Conservation (phyloP, 1,140 invertebrate genomes). For the Drosophila tsacasi region DNA sequence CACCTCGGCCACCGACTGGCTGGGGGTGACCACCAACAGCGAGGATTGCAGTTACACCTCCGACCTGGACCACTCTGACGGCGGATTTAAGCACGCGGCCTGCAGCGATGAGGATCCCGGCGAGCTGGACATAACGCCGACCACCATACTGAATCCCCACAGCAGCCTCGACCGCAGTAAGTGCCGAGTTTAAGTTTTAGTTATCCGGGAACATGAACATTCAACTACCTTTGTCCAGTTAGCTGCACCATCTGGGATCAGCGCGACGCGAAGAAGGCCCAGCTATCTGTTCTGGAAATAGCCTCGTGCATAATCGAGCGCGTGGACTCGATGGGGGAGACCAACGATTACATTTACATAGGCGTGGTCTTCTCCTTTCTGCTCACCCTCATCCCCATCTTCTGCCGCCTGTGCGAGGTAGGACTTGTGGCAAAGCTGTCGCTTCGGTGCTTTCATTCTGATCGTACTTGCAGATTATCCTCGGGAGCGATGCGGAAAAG, state of each 20-base stretch:
- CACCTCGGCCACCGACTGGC: conserved; percentile 92
- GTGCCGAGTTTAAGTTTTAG: conserved; percentile 17
- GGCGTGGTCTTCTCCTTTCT: conserved; percentile 87
- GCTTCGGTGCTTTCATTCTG: background rate
- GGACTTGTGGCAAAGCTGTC: background rate
- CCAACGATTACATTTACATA: conserved; percentile 93
- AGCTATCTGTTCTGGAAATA: conserved; percentile 96
- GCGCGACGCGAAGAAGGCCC: conserved; percentile 95
- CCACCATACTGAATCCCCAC: conserved; percentile 90
- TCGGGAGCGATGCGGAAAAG: conserved; percentile 71
- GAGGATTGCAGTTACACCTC: conserved; percentile 93
- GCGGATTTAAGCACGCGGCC: conserved; percentile 82
- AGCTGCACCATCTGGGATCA: conserved; percentile 98
- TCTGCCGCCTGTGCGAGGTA: conserved; percentile 87
- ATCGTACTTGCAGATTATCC: conserved; percentile 56
- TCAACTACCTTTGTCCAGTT: conserved; percentile 86
- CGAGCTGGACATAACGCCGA: conserved; percentile 91
- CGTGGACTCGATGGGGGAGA: conserved; percentile 93
- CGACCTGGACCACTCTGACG: conserved; percentile 88
- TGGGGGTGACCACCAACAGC: conserved; percentile 94
- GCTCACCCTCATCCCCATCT: conserved; percentile 87
- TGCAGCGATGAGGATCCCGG: conserved; percentile 85
- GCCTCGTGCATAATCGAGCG: conserved; percentile 96
- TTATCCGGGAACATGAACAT: background rate
- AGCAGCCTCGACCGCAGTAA: conserved; percentile 91